Evolutionary conservation across 37 sponge, comb jelly and placozoan species (phyloP).

Genomic region (Eunapius fragilis): DNA sequence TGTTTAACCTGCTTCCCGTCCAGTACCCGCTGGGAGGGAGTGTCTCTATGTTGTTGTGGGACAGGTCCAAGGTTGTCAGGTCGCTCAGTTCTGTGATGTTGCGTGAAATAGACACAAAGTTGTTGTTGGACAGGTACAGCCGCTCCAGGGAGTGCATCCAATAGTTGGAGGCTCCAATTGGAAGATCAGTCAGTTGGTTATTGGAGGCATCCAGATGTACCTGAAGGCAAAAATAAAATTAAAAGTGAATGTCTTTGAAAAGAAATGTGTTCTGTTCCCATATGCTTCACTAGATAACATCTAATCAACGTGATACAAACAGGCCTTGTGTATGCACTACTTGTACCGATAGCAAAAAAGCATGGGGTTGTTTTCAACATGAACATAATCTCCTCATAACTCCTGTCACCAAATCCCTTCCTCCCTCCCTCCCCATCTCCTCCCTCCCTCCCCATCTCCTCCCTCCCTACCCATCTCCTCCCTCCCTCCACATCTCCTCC

Average conservation of each 20-base stretch:
- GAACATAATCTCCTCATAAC: no score
- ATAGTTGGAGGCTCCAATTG: conserved; percentile 71
- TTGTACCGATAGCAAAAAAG: no score
- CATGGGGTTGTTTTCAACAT: no score
- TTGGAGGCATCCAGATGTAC: conserved; percentile 75
- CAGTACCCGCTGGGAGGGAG: conserved; percentile 77
- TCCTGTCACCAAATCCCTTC: conserved; percentile 27
- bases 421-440: conserved; percentile 43
- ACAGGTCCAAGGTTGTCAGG: conserved; percentile 71
- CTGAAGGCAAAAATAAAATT: background rate
- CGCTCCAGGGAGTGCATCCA: conserved; percentile 83
- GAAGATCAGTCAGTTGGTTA: conserved; percentile 75
- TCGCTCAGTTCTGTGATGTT: conserved; percentile 79
- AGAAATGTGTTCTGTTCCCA: background rate
- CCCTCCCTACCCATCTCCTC: no score
- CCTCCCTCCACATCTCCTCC: no score
- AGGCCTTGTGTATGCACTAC: no score
- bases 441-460: conserved; percentile 12
- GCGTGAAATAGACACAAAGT: conserved; percentile 56
- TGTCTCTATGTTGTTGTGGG: conserved; percentile 71
- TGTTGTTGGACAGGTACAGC: conserved; percentile 77
- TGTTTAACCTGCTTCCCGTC: conserved; percentile 61
- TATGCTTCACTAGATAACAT: background rate
- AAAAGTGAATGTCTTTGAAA: background rate
- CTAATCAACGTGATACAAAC: no score